Conservation (phyloP, 1,140 invertebrate species). For the Drosophila micromelanica region DNA sequence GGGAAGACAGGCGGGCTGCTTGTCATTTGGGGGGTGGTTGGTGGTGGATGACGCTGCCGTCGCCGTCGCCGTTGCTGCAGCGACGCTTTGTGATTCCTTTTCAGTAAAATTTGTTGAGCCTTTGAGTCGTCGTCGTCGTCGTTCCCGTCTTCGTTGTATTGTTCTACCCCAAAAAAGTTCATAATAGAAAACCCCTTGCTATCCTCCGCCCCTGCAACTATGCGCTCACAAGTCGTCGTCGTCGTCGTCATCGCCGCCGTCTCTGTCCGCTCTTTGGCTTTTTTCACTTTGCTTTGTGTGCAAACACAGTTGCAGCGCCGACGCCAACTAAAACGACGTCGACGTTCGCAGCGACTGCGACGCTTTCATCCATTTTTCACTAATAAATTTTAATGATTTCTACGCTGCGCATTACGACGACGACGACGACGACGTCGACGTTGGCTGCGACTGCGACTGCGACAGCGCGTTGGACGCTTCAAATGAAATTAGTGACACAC, state of each 20-base stretch:
- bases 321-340: constrained; percentile 37
- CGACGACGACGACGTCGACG: constrained; percentile 25
- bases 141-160: constrained; percentile 53
- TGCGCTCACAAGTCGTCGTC: constrained; percentile 26
- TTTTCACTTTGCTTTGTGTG: constrained; percentile 46
- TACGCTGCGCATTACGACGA: constrained; percentile 69
- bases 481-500: constrained; percentile 82
- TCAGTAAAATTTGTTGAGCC: constrained; percentile 79
- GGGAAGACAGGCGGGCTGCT: constrained; percentile 12
- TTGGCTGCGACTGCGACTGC: constrained; percentile 7
- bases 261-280: constrained; percentile 28
- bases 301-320: constrained; percentile 49
- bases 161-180: constrained; percentile 71
- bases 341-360: constrained; percentile 13
- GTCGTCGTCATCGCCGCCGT: constrained; percentile 6
- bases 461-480: constrained; percentile 45
- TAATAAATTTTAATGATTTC: constrained; percentile 77
- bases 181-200: constrained; percentile 58
- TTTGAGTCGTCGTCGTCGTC: constrained; percentile 49
- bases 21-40: constrained; percentile 48
- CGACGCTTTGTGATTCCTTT: constrained; percentile 74
- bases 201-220: constrained; percentile 19
- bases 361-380: constrained; percentile 54
- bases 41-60: constrained; percentile 61
- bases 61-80: constrained; percentile 40